phyloP scores from a whole-genome alignment of 2,888 invertebrate genomes.

The Oscheius onirici region DNA sequence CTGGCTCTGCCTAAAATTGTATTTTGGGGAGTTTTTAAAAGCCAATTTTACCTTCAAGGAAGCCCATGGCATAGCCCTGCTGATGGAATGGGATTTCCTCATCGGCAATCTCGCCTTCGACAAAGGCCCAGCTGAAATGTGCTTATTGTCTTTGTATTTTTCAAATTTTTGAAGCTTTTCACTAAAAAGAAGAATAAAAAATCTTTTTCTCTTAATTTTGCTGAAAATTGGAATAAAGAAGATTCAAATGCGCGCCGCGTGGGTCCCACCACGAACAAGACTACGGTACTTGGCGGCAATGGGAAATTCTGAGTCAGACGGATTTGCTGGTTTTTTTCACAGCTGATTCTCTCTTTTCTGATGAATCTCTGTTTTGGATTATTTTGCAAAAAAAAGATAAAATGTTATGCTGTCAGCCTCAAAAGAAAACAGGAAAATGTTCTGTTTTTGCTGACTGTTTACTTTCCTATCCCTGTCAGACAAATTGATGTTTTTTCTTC shows the following conservation, averaged over 20 bases:
- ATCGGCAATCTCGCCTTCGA: slow-evolving; percentile 63
- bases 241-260: not conserved
- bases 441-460: no score
- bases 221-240: not conserved
- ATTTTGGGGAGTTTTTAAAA: not conserved
- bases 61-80: slow-evolving; percentile 68
- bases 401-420: no score
- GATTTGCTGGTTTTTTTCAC: not conserved
- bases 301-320: not conserved
- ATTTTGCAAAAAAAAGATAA: no score
- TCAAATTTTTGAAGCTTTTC: no score
- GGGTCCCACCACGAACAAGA: not conserved
- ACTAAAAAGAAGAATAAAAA: no score
- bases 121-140: slow-evolving; percentile 56
- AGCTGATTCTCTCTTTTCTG: not conserved
- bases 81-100: slow-evolving; percentile 54
- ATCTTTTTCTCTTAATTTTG: not conserved
- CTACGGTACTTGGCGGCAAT: not conserved
- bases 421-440: no score
- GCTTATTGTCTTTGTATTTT: not conserved
- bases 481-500: no score
- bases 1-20: slow-evolving; percentile 53
- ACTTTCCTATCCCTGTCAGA: not conserved
- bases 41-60: slow-evolving; percentile 58
- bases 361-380: no score